Percentiles rank a stretch among this genome's conserved stretches.
These are phyloP conservation scores for Dendropsophus ebraccatus DNA, from an alignment of 2,113 vertebrate genomes.

Conservation along the genomic window DNA sequence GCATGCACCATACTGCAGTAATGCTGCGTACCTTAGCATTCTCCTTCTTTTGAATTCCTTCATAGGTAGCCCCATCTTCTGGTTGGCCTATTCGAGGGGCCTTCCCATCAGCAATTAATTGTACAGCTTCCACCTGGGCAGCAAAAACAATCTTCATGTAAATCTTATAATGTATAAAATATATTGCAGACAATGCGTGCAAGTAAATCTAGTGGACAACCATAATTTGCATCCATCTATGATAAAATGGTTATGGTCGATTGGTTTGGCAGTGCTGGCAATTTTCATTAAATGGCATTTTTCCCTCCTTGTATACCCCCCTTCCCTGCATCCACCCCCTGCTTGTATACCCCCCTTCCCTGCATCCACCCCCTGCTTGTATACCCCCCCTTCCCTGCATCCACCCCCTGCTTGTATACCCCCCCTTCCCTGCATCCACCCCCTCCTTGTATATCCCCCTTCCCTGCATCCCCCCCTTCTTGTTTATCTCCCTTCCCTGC, in stretches of 20 bases:
- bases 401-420: no score
- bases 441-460: no score
- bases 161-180: neutral
- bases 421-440: no score
- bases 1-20: neutral
- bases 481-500: no score
- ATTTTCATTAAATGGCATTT: neutral
- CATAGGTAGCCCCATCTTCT: constrained; percentile 90
- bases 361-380: no score
- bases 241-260: neutral
- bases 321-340: no score
- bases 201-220: neutral
- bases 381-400: no score
- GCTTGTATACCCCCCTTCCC: no score
- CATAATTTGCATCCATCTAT: neutral
- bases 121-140: constrained; percentile 89
- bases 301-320: no score
- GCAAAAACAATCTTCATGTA: constrained; percentile 37
- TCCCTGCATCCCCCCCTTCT: no score
- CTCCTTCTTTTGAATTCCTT: constrained; percentile 95
- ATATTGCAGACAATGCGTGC: neutral
- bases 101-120: constrained; percentile 91
- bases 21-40: constrained; percentile 82
- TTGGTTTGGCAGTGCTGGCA: neutral
- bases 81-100: constrained; percentile 85